Evolutionary conservation across 2,797 vertebrate genomes (phyloP).

Genomic region (Catostomus latipinnis): DNA sequence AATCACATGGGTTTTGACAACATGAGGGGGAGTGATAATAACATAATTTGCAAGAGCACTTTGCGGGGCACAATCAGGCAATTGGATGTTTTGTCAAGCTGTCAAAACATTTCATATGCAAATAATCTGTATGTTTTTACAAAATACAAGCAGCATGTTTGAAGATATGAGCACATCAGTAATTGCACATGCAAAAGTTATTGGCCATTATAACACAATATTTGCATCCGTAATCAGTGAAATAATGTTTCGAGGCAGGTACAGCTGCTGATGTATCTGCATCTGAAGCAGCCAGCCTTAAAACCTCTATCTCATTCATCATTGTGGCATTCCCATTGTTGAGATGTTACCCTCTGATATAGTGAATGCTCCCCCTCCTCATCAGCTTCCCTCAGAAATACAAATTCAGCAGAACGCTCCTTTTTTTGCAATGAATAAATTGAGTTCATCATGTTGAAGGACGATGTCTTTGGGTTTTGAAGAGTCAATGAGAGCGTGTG

Average conservation of each 20-base stretch:
- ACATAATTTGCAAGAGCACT: too few species aligned
- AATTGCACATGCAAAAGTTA: not conserved
- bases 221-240: slow-evolving; percentile 22
- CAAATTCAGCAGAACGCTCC: slow-evolving; percentile 70
- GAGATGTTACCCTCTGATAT: slow-evolving; percentile 60
- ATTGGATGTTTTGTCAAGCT: not conserved
- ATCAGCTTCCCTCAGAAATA: slow-evolving; percentile 66
- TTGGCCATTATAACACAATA: not conserved
- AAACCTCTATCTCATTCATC: slow-evolving; percentile 73
- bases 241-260: slow-evolving; percentile 5
- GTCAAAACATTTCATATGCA: not conserved
- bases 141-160: not conserved
- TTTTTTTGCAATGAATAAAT: slow-evolving; percentile 73
- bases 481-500: not conserved
- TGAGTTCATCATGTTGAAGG: slow-evolving; percentile 74
- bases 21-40: too few species aligned
- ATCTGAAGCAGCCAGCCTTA: slow-evolving; percentile 36
- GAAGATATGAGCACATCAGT: not conserved
- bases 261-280: slow-evolving; percentile 14
- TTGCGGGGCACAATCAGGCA: too few species aligned
- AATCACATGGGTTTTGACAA: too few species aligned
- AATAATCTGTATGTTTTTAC: slow-evolving; percentile 1
- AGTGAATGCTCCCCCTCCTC: slow-evolving; percentile 65
- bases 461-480: slow-evolving; percentile 57
- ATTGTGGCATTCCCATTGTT: slow-evolving; percentile 78